Percentiles rank a stretch among this genome's conserved stretches.
Evolutionary conservation across 1,140 invertebrate genomes (phyloP).

Genomic region (Philopotamus ludificatus): DNA sequence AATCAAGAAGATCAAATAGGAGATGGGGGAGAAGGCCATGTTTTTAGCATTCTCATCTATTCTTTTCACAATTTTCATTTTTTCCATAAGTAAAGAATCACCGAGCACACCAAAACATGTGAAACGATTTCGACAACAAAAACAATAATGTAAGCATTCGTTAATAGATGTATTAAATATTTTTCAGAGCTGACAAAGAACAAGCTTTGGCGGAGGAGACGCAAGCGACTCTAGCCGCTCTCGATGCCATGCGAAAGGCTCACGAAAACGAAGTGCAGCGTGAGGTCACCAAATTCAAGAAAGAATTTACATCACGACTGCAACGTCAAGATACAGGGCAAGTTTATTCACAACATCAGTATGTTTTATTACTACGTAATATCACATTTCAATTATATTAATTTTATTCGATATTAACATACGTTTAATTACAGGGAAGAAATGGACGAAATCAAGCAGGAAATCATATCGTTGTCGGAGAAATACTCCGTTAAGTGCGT

Average conservation of each 20-base stretch:
- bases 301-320: constrained; percentile 68
- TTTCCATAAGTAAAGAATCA: no score
- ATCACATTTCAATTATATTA: no score
- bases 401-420: not conserved
- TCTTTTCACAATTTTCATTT: no score
- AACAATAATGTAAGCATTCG: no score
- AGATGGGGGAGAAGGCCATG: no score
- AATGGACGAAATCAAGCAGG: constrained; percentile 79
- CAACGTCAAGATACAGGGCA: constrained; percentile 52
- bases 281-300: constrained; percentile 83
- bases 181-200: constrained; percentile 72
- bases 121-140: no score
- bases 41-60: no score
- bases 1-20: no score
- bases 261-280: constrained; percentile 88
- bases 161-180: constrained; percentile 5
- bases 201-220: constrained; percentile 87
- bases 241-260: constrained; percentile 91
- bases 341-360: constrained; percentile 38
- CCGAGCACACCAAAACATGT: no score
- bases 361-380: constrained; percentile 16
- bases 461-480: constrained; percentile 84
- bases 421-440: constrained; percentile 61
- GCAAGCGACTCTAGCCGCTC: constrained; percentile 74
- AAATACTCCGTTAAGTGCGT: constrained; percentile 91